Conservation (phyloP, 2,797 vertebrate species). For the Meda fulgida region DNA sequence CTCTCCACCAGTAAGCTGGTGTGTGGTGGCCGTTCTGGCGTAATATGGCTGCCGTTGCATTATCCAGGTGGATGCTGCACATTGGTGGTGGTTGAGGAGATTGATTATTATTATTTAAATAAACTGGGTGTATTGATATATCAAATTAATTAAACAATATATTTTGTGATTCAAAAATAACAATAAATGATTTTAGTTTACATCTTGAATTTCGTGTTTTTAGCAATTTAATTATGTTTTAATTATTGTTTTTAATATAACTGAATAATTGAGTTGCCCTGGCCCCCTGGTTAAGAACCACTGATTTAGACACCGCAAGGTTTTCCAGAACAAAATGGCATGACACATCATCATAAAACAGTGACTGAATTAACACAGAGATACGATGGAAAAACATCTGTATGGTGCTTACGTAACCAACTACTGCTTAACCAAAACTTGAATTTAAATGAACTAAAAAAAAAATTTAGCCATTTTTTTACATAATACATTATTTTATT, state of each 20-base stretch:
- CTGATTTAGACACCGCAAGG: not conserved
- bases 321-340: not conserved
- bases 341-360: not conserved
- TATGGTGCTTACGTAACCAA: not conserved
- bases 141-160: not conserved
- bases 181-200: too few species aligned
- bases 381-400: not conserved
- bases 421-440: not conserved
- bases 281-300: not conserved
- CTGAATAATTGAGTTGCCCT: not conserved
- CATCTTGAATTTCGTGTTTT: not conserved
- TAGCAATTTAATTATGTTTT: not conserved
- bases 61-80: too few species aligned
- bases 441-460: too few species aligned
- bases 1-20: too few species aligned
- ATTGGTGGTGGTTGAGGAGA: too few species aligned
- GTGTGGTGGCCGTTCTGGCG: too few species aligned
- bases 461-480: too few species aligned
- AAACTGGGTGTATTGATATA: not conserved
- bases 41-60: too few species aligned
- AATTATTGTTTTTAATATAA: not conserved
- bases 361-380: not conserved
- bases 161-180: not conserved
- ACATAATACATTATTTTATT: too few species aligned
- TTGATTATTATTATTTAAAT: too few species aligned